phyloP scores from a whole-genome alignment of 2,888 invertebrate species.

The Ophraella communa region DNA sequence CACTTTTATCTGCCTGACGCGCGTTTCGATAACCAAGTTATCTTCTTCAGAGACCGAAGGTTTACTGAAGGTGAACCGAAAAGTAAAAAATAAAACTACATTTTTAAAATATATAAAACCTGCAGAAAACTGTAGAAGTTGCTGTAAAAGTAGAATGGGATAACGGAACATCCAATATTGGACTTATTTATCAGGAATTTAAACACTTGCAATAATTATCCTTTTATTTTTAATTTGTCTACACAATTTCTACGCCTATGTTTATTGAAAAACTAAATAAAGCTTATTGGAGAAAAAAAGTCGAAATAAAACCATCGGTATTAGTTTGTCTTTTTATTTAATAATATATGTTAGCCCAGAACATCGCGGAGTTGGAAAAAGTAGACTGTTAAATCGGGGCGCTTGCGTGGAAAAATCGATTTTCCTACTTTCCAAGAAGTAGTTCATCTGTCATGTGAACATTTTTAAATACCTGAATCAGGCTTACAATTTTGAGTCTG shows the following conservation, averaged over 20 bases:
- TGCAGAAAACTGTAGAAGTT: too few relatives aligned
- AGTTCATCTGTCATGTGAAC: slow-evolving; percentile 18
- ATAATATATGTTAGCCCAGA: background rate
- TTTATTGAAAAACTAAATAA: background rate
- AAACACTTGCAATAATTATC: too few relatives aligned
- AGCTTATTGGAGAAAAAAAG: background rate
- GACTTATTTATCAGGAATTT: too few relatives aligned
- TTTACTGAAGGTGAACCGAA: too few relatives aligned
- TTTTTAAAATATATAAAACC: too few relatives aligned
- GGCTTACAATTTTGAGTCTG: slow-evolving; percentile 15
- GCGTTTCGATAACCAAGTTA: too few relatives aligned
- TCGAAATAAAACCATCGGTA: background rate
- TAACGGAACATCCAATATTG: too few relatives aligned
- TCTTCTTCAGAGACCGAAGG: too few relatives aligned
- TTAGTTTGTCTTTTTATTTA: background rate
- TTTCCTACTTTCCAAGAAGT: slow-evolving; percentile 22
- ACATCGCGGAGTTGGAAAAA: background rate
- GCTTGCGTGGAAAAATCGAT: slow-evolving; percentile 32
- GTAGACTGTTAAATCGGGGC: background rate
- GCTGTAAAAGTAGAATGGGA: too few relatives aligned
- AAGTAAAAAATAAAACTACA: too few relatives aligned
- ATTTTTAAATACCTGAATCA: slow-evolving; percentile 1
- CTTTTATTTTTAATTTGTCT: too few relatives aligned
- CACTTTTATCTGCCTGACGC: too few relatives aligned
- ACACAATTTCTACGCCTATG: background rate